Evolutionary conservation across 1,140 invertebrate species (phyloP).

Genomic region (Tetragonula clypearis): DNA sequence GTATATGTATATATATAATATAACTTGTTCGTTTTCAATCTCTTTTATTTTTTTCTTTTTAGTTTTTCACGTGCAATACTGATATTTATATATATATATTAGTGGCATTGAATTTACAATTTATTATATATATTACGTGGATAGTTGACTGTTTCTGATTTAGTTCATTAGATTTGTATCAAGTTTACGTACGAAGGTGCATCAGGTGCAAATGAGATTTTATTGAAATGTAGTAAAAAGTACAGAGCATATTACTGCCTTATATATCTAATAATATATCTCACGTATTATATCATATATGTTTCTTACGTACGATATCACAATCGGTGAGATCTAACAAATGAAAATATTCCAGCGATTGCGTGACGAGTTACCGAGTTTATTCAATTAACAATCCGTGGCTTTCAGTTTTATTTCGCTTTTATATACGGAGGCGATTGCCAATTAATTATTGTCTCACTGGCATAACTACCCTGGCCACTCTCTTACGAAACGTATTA

Average conservation of each 20-base stretch:
- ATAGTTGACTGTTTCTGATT: neutral
- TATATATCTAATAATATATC: neutral
- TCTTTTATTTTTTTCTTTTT: too few relatives aligned
- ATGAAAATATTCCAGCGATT: neutral
- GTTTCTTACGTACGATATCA: neutral
- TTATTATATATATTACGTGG: too few relatives aligned
- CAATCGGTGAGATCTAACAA: neutral
- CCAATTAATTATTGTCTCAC: slow-evolving; percentile 24
- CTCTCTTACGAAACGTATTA: slow-evolving; percentile 19
- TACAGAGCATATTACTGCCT: too few relatives aligned
- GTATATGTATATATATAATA: too few relatives aligned
- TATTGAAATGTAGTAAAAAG: neutral
- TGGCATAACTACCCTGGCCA: slow-evolving; percentile 1
- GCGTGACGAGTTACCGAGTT: neutral
- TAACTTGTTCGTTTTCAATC: too few relatives aligned
- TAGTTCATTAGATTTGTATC: neutral
- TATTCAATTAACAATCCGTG: too few relatives aligned
- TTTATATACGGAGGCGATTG: neutral
- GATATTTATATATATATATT: too few relatives aligned
- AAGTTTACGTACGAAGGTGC: neutral
- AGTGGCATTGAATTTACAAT: too few relatives aligned
- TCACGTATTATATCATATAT: neutral
- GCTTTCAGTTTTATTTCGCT: neutral
- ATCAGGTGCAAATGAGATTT: neutral
- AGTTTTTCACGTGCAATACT: too few relatives aligned